These are phyloP conservation scores for Falco concolor DNA, from an alignment of 2,797 vertebrate species.

Conservation along the genomic window DNA sequence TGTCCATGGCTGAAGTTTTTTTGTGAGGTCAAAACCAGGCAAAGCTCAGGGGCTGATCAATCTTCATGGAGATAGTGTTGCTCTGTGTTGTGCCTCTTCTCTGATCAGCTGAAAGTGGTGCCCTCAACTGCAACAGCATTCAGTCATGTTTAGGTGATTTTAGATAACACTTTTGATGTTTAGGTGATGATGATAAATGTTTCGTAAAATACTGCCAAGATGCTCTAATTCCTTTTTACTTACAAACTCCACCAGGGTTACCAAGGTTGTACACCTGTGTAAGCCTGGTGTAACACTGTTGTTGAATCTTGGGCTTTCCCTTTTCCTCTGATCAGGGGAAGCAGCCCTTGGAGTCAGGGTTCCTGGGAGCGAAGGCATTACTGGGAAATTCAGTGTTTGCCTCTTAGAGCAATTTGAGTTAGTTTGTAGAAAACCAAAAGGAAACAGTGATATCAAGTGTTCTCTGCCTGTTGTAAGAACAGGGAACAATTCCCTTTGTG, in stretches of 20 bases:
- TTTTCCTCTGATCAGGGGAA: neutral
- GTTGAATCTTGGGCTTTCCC: neutral
- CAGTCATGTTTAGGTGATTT: neutral
- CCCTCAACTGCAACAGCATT: neutral
- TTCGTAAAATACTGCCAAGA: neutral
- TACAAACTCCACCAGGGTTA: neutral
- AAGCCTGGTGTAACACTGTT: neutral
- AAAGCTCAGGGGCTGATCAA: neutral
- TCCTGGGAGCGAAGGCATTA: neutral
- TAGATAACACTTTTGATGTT: neutral
- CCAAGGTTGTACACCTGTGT: no score
- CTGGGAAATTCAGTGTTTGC: neutral
- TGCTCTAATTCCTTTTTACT: neutral
- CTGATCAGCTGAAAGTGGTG: neutral
- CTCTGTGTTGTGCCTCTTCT: neutral
- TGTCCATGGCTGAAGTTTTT: neutral
- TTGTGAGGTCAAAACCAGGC: neutral
- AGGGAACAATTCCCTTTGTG: neutral
- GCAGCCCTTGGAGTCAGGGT: neutral
- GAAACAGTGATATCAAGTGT: no score
- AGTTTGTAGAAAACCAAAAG: neutral
- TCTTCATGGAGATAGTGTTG: neutral
- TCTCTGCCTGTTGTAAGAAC: neutral
- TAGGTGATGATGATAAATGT: neutral
- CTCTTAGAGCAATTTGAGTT: neutral